These are phyloP conservation scores for Eulacestoma nigropectus DNA, from an alignment of 2,113 vertebrate genomes.

Conservation along the genomic window DNA sequence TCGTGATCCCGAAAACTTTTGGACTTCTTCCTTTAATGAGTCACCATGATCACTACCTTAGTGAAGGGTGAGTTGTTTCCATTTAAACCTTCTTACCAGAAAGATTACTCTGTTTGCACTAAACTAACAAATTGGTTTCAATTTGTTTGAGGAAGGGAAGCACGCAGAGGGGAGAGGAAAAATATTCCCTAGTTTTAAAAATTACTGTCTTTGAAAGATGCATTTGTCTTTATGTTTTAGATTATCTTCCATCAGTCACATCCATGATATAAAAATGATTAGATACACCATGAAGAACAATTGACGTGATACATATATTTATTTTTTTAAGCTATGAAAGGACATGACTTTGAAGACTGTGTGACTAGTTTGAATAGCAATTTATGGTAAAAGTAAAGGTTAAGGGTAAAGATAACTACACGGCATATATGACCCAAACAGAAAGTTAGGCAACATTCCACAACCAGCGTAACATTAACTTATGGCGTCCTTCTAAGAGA, in stretches of 20 bases:
- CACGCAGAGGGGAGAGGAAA: not conserved
- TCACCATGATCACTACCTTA: not conserved
- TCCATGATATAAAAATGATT: not conserved
- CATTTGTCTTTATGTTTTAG: not conserved
- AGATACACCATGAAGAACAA: not conserved
- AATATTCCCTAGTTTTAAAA: not conserved
- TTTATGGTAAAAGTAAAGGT: not conserved
- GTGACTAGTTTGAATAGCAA: not conserved
- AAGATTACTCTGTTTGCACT: not conserved
- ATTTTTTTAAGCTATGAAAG: not conserved
- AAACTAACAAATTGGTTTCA: not conserved
- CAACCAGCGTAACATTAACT: not conserved
- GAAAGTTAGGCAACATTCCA: not conserved
- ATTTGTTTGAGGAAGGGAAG: not conserved
- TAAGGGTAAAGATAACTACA: not conserved
- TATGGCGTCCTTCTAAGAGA: not conserved
- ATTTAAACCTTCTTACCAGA: not conserved
- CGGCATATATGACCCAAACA: not conserved
- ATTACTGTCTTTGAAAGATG: not conserved
- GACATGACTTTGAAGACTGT: not conserved
- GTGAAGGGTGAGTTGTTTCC: conserved; percentile 15
- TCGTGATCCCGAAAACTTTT: not conserved
- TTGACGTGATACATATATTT: not conserved
- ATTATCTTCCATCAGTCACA: not conserved
- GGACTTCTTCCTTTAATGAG: not conserved